These are phyloP conservation scores for Itoplectis maculator DNA, from an alignment of 2,888 invertebrate genomes.

Conservation along the genomic window DNA sequence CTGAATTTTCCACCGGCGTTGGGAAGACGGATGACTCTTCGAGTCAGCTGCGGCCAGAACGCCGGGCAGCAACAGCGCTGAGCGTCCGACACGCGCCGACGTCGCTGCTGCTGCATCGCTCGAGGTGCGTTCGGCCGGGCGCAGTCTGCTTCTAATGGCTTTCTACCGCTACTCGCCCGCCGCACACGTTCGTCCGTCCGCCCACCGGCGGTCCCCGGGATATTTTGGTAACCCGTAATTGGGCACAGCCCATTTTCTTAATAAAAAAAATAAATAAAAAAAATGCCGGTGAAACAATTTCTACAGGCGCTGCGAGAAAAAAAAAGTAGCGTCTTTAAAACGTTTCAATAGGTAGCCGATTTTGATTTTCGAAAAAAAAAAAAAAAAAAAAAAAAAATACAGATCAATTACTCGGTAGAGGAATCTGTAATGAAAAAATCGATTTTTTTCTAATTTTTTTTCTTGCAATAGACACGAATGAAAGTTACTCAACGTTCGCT, in stretches of 20 bases:
- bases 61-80: not conserved
- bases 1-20: not conserved
- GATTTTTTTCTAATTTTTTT: no score
- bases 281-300: no score
- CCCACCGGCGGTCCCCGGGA: not conserved
- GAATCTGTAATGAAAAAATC: no score
- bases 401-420: no score
- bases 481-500: no score
- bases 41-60: not conserved
- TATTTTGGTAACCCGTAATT: not conserved
- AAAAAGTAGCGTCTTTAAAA: no score
- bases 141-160: conserved; percentile 59
- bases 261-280: not conserved
- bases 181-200: not conserved
- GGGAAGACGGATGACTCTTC: not conserved
- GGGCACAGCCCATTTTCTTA: no score
- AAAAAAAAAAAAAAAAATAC: no score
- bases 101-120: conserved; percentile 28
- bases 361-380: no score
- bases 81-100: conserved; percentile 59
- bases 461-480: no score
- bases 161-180: conserved; percentile 19
- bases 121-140: conserved; percentile 16
- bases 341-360: no score
- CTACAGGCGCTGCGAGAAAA: no score